These are phyloP conservation scores for Oligia strigilis DNA, from an alignment of 2,888 invertebrate species.

Conservation along the genomic window DNA sequence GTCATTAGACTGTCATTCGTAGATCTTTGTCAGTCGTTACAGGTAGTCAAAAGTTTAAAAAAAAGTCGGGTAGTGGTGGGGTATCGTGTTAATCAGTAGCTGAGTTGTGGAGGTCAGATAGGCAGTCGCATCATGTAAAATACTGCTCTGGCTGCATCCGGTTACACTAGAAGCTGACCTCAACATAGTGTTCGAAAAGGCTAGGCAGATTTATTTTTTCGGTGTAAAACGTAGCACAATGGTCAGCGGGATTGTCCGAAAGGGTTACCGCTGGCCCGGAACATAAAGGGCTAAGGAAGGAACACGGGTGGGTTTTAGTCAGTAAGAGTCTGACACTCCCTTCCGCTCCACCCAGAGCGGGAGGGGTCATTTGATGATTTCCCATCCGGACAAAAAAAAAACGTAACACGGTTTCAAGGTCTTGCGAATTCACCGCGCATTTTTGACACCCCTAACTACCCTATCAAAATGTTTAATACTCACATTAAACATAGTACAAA, in stretches of 20 bases:
- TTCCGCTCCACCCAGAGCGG: too few relatives aligned
- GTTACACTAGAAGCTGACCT: neutral
- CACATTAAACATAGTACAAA: neutral
- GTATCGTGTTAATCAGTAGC: neutral
- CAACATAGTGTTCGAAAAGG: too few relatives aligned
- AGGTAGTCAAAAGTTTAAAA: neutral
- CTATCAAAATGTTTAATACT: neutral
- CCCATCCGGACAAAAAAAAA: too few relatives aligned
- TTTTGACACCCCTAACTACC: too few relatives aligned
- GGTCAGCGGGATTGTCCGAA: too few relatives aligned
- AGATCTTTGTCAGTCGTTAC: neutral
- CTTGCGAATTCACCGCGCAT: neutral
- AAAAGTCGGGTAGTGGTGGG: neutral
- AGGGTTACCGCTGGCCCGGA: too few relatives aligned
- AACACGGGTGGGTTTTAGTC: too few relatives aligned
- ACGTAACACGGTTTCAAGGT: too few relatives aligned
- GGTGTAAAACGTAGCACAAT: too few relatives aligned
- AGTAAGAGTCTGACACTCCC: too few relatives aligned
- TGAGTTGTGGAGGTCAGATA: neutral
- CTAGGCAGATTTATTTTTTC: neutral
- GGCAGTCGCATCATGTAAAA: neutral
- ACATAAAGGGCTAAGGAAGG: too few relatives aligned
- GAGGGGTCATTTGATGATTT: too few relatives aligned
- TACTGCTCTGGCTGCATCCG: neutral
- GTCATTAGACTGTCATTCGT: neutral